Conservation (phyloP, 37 sponge, comb jelly and placozoan genomes). For the Ephydatia muelleri region DNA sequence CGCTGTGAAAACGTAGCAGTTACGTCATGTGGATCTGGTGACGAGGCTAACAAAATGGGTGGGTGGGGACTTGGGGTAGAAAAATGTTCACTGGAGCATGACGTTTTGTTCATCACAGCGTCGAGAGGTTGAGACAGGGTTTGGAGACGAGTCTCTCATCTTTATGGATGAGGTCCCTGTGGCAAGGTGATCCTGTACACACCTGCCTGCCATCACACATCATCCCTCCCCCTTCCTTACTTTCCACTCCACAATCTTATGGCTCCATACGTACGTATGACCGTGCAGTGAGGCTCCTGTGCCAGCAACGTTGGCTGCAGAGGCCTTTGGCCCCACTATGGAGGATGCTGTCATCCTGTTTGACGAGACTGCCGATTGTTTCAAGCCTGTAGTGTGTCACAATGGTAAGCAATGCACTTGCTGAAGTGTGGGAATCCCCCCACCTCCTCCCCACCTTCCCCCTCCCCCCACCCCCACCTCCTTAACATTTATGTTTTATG, state of each 20-base stretch:
- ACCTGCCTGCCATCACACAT: too few species aligned
- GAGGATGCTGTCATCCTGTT: slow-evolving; percentile 29
- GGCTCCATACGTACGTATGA: not conserved
- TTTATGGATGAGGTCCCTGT: not conserved
- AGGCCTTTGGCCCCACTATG: not conserved
- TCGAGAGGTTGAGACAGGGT: not conserved
- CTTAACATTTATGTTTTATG: not conserved
- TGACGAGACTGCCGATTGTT: slow-evolving; percentile 11
- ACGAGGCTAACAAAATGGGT: too few species aligned
- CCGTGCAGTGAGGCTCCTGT: not conserved
- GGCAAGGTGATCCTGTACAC: not conserved
- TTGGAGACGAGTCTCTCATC: not conserved
- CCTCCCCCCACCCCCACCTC: too few species aligned
- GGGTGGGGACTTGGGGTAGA: too few species aligned
- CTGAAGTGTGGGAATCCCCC: not conserved
- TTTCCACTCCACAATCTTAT: not conserved
- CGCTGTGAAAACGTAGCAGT: too few species aligned
- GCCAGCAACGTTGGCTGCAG: not conserved
- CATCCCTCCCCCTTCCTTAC: too few species aligned
- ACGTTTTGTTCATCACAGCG: not conserved
- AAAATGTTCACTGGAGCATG: too few species aligned
- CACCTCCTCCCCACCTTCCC: too few species aligned
- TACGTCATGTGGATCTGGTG: too few species aligned
- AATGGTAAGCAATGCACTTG: not conserved
- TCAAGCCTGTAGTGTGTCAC: not conserved